Percentiles rank a stretch among this genome's conserved stretches.
Evolutionary conservation across 2,888 invertebrate genomes (phyloP).

Genomic region (Nymphalis polychloros): DNA sequence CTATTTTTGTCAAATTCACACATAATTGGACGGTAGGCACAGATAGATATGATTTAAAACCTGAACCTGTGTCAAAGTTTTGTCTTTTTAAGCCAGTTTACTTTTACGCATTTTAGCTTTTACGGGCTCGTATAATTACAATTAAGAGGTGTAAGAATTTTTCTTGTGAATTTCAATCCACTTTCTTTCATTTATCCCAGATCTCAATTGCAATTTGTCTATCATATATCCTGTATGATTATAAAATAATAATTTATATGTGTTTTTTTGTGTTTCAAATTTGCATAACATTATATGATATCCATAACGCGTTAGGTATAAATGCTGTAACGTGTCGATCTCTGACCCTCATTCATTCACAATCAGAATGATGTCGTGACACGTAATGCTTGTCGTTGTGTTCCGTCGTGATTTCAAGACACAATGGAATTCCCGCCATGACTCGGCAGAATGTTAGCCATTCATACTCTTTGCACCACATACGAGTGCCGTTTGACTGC

Average conservation of each 20-base stretch:
- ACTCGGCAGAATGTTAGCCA: conserved; percentile 69
- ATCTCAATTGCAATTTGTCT: no score
- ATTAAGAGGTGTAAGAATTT: no score
- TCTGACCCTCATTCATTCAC: conserved; percentile 79
- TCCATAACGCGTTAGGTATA: conserved; percentile 63
- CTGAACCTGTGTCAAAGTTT: no score
- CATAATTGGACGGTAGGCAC: no score
- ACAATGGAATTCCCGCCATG: conserved; percentile 78
- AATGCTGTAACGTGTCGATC: conserved; percentile 62
- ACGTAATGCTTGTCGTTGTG: conserved; percentile 59
- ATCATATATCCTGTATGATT: no score
- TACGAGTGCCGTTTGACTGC: conserved; percentile 28
- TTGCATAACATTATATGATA: conserved; percentile 47
- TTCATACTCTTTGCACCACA: conserved; percentile 59
- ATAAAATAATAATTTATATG: not conserved
- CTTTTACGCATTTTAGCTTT: no score
- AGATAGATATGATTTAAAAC: no score
- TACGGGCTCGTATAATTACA: no score
- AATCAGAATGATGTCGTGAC: conserved; percentile 74
- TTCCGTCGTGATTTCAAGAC: conserved; percentile 68
- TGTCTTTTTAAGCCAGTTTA: no score
- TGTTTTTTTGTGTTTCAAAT: conserved; percentile 6
- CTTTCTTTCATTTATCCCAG: no score
- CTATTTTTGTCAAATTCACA: no score
- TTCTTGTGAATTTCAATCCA: no score